These are phyloP conservation scores for Podarcis cretensis DNA, from an alignment of 2,113 vertebrate species.

Conservation along the genomic window DNA sequence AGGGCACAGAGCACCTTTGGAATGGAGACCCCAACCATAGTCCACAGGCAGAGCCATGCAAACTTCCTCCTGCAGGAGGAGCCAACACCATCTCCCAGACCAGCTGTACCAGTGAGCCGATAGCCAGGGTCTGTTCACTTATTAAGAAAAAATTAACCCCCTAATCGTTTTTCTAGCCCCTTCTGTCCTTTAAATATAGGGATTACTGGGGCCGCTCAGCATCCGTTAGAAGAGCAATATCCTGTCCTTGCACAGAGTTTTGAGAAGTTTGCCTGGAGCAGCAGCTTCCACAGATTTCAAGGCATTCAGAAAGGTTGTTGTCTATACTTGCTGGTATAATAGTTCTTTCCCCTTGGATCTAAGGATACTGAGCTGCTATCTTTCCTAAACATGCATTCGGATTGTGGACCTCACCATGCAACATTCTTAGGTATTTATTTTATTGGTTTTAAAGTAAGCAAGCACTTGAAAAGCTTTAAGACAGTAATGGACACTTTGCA, in stretches of 20 bases:
- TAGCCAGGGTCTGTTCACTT: too few relatives aligned
- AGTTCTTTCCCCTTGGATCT: neutral
- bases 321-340: neutral
- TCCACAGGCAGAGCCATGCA: too few relatives aligned
- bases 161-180: too few relatives aligned
- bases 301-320: neutral
- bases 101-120: too few relatives aligned
- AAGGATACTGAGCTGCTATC: neutral
- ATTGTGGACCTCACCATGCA: neutral
- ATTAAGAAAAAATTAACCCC: too few relatives aligned
- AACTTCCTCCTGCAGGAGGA: too few relatives aligned
- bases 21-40: too few relatives aligned
- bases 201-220: neutral
- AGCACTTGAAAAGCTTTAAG: neutral
- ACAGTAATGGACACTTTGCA: neutral
- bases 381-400: neutral
- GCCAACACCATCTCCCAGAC: too few relatives aligned
- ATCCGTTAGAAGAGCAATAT: neutral
- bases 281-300: neutral
- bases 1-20: too few relatives aligned
- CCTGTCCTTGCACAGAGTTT: neutral
- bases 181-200: too few relatives aligned
- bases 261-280: too few relatives aligned
- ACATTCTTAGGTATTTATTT: neutral
- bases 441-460: neutral